These are phyloP conservation scores for Ridgeia piscesae DNA, from an alignment of 1,140 invertebrate species.

Conservation along the genomic window DNA sequence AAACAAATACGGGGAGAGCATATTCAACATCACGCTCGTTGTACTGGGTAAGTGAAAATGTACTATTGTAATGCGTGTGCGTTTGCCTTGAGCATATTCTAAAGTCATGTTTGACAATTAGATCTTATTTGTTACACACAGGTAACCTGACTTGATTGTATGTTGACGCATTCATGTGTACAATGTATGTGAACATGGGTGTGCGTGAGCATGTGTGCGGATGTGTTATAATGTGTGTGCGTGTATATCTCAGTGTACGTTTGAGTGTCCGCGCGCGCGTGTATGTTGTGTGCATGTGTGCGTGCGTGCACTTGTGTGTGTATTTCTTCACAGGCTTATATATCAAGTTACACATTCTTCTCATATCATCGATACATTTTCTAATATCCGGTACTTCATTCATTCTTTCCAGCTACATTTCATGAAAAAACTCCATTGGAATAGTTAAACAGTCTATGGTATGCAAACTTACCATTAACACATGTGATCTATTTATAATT, in stretches of 20 bases:
- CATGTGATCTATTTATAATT: not conserved
- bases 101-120: not conserved
- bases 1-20: constrained; percentile 93
- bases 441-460: not conserved
- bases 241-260: too few species aligned
- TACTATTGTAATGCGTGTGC: not conserved
- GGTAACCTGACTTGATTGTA: not conserved
- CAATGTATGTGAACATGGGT: not conserved
- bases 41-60: constrained; percentile 72
- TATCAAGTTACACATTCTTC: not conserved
- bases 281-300: not conserved
- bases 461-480: not conserved
- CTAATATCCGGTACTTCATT: not conserved
- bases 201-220: not conserved
- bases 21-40: constrained; percentile 90
- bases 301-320: not conserved
- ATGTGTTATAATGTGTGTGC: too few species aligned
- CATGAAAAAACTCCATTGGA: not conserved
- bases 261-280: not conserved
- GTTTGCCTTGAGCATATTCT: not conserved
- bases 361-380: not conserved
- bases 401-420: not conserved
- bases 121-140: too few species aligned
- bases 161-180: not conserved
- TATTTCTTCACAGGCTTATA: not conserved